Percentiles rank a stretch among this genome's conserved stretches.
phyloP scores from a whole-genome alignment of 2,797 vertebrate genomes.

The Numenius phaeopus region DNA sequence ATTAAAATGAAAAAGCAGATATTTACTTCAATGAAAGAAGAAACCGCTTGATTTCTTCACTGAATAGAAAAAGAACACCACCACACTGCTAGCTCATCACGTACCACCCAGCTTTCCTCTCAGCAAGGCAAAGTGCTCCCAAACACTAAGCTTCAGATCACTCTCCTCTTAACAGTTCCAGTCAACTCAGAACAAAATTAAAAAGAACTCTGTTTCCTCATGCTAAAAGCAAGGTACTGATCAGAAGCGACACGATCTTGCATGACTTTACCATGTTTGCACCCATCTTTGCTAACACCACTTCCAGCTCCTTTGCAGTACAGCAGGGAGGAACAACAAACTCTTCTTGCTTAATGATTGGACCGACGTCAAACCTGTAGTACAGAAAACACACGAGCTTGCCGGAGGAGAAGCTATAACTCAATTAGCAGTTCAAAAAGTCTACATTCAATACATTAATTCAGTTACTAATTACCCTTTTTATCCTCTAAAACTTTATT shows the following conservation, averaged over 20 bases:
- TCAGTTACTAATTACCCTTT: neutral
- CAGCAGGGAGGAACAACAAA: slow-evolving; percentile 83
- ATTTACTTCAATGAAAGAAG: neutral
- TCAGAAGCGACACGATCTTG: neutral
- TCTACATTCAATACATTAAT: neutral
- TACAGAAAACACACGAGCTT: neutral
- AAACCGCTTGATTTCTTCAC: neutral
- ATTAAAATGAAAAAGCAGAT: neutral
- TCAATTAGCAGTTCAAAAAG: neutral
- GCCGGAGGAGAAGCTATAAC: neutral
- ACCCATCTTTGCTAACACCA: slow-evolving; percentile 83
- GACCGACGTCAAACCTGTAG: slow-evolving; percentile 93
- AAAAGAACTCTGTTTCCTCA: neutral
- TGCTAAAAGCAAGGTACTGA: neutral
- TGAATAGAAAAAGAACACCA: neutral
- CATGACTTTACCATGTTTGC: slow-evolving; percentile 84
- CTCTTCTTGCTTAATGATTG: slow-evolving; percentile 88
- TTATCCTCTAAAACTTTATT: neutral
- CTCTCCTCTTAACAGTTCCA: neutral
- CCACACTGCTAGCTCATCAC: fast-evolving
- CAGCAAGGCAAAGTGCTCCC: neutral
- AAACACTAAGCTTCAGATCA: neutral
- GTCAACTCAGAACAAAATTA: neutral
- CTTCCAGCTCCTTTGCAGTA: slow-evolving; percentile 87
- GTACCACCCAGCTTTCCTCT: neutral